Evolutionary conservation across 30 jellyfish, hydroid and myxozoan species (phyloP), one percentile per base, ranked within the genome.

Genomic region (Turritopsis rubra): DNA sequence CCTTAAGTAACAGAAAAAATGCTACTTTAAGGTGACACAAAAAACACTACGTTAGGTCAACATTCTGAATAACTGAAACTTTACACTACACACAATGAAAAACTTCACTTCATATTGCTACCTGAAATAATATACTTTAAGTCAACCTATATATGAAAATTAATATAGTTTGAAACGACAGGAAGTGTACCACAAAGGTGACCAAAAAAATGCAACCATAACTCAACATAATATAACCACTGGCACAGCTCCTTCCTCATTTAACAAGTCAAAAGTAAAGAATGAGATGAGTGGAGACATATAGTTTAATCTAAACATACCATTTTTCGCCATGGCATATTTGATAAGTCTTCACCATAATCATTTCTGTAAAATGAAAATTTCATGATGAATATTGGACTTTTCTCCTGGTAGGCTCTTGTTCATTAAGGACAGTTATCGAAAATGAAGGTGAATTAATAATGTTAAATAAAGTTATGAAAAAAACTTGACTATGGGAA

Each of bases 291-390:
- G n/a, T n/a, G n/a, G n/a, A n/a, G n/a, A n/a, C n/a, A n/a, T n/a
- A n/a, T n/a, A n/a, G n/a, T n/a, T n/a, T n/a, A n/a, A 41, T 41
- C 60, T 41, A 41, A 41, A 1, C 77, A 68, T 27, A 68, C 77
- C 77, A n/a, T 27, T 68, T 68, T 68, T n/a, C 77, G 77, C 77
- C 77, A 68, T 1, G 77, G 77, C 30, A 68, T n/a, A n/a, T 68
- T 23, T 68, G 77, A 17, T n/a, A 23, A 27, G 30, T 68, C 77
- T 0, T 68, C 77, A 68, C 77, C 8, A 68, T 68, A 68, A 27
- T 68, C 77, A 68, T 68, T 7, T 68, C 77, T 68, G 30, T 68
- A 68, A n/a, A 68, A 68, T n/a, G 30, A n/a, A 41, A 41, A 41
- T 41, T 41, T 41, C 60, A 41, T 3, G 60, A 41, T 41, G 60